Evolutionary conservation across 92 coral and sea anemone genomes (phyloP), one percentile per base, ranked within the genome.

Genomic region (Diadumene lineata): DNA sequence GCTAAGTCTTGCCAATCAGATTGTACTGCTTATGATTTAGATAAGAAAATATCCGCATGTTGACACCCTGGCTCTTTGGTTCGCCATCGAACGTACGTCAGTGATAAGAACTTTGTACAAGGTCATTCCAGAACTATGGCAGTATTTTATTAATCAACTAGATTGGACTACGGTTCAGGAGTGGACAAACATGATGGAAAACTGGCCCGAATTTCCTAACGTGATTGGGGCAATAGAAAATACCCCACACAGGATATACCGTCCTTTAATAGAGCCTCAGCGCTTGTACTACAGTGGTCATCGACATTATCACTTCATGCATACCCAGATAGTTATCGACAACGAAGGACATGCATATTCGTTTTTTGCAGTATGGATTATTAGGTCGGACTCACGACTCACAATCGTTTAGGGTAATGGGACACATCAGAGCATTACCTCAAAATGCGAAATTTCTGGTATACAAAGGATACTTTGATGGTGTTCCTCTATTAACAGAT

Each of bases 291-390:
- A 53, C 60, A 53, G 60, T 53, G 60, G 60, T 2, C 60, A 53
- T 29, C 48, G 23, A 7, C 44, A 64, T 64, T 64, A 28, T 22
- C 69, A 27, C 69, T 34, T 1, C 69, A 1, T 64, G 2, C 29
- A 34, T 23, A 64, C 69, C 8, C 69, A 64, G 24, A 1, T 66
- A n/a, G n/a, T n/a, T n/a, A n/a, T n/a, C n/a, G n/a, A n/a, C n/a
- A n/a, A n/a, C n/a, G n/a, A n/a, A n/a, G n/a, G n/a, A n/a, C n/a
- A n/a, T n/a, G n/a, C n/a, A n/a, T n/a, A n/a, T n/a, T n/a, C n/a
- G n/a, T n/a, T n/a, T n/a, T n/a, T n/a, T n/a, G n/a, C n/a, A n/a
- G n/a, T n/a, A n/a, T n/a, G n/a, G n/a, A n/a, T n/a, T n/a, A n/a
- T n/a, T n/a, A n/a, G n/a, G n/a, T n/a, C n/a, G n/a, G n/a, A n/a